These are phyloP conservation scores for Monochamus saltuarius DNA, from an alignment of 1,140 invertebrate species.

Conservation along the genomic window DNA sequence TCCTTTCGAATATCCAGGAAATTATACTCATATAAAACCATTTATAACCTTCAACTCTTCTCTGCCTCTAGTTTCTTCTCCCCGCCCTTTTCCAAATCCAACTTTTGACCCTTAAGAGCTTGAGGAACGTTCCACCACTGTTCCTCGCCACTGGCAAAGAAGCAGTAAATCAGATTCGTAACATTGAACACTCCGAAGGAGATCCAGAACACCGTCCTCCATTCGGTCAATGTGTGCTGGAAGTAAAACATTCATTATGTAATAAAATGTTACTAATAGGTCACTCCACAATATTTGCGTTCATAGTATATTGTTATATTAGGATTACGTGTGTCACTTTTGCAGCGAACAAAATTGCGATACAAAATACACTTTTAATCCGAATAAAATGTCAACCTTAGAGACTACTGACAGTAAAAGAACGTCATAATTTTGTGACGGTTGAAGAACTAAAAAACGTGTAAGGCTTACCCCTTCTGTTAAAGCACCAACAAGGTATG, in stretches of 20 bases:
- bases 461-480: conserved; percentile 64
- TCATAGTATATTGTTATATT: background rate
- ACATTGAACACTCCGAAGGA: conserved; percentile 69
- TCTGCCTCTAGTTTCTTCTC: too few relatives aligned
- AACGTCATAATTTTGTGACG: background rate
- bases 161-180: conserved; percentile 72
- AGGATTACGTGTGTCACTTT: background rate
- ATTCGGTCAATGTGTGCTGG: conserved; percentile 72
- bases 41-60: too few relatives aligned
- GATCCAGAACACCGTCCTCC: conserved; percentile 84
- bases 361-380: background rate
- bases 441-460: background rate
- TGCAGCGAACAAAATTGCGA: background rate
- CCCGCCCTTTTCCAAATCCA: conserved; percentile 6
- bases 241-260: too few relatives aligned
- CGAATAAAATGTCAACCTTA: too few relatives aligned
- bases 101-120: background rate
- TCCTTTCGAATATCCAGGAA: too few relatives aligned
- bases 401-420: background rate
- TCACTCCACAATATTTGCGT: too few relatives aligned
- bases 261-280: too few relatives aligned
- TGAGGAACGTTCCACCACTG: conserved; percentile 65
- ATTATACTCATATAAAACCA: too few relatives aligned
- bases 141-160: conserved; percentile 70
- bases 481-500: conserved; percentile 74